phyloP scores from a whole-genome alignment of 2,113 vertebrate genomes.

The Marmota flaviventris region DNA sequence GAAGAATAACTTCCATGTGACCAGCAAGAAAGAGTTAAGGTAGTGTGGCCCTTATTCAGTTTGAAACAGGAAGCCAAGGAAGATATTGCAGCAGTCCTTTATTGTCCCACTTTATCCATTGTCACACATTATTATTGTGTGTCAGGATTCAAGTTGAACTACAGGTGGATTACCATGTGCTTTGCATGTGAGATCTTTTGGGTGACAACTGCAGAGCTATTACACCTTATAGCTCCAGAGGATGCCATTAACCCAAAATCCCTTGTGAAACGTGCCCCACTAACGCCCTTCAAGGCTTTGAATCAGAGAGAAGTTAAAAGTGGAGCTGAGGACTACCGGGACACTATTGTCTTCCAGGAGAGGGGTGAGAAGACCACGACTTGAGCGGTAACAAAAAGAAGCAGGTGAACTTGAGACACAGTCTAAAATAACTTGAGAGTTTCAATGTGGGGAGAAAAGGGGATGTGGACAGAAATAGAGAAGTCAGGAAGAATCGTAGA shows the following conservation, averaged over 20 bases:
- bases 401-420: not conserved
- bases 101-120: too few species aligned
- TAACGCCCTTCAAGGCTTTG: not conserved
- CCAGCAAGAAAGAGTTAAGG: not conserved
- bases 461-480: not conserved
- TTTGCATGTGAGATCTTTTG: not conserved
- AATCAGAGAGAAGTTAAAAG: not conserved
- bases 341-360: not conserved
- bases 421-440: not conserved
- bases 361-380: not conserved
- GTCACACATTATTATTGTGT: too few species aligned
- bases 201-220: not conserved
- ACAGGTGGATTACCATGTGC: not conserved
- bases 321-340: not conserved
- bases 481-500: not conserved
- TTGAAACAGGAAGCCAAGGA: not conserved
- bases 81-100: not conserved
- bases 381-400: not conserved
- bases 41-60: not conserved
- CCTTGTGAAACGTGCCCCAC: not conserved
- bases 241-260: not conserved
- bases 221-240: not conserved
- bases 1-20: not conserved
- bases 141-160: not conserved
- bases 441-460: not conserved